Evolutionary conservation across 2,797 vertebrate genomes (phyloP), one percentile per base, ranked within the genome.

Genomic region (Acanthurus leucopareius): DNA sequence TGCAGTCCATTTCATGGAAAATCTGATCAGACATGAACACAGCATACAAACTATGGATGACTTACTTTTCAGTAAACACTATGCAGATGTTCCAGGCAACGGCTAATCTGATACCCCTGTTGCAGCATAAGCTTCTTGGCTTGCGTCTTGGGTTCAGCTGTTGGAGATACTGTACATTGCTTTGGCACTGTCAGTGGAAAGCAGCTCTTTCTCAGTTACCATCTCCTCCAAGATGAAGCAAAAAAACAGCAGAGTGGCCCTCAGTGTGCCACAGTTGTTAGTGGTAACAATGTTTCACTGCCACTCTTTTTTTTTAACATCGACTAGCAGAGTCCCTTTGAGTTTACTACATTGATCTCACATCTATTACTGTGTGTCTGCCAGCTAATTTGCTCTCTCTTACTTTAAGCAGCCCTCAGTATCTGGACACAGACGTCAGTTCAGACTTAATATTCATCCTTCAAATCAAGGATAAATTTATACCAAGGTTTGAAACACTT

Each of bases 401-500:
- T 70, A 77, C 49, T 83, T 61, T 60, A 42, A 73, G 69, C 32
- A 73, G 32, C 40, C 62, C 59, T 10, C 16, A n/a, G 52, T 89
- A 79, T 80, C 84, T 75, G 54, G 79, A 86, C 71, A 73, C 65
- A 68, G 40, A 35, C 84, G 63, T 72, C 78, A 75, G 62, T 81
- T 88, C 70, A 78, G 54, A 77, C 70, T 87, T 89, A 79, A 84
- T 75, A 79, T 77, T 78, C 75, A 89, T 89, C 68, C 78, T 84
- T 83, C 88, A 92, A 92, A 91, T 69, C 51, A 57, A 42, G 49
- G 75, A 88, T 83, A 83, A 57, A 84, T 87, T 88, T 80, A 82
- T 89, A 77, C 77, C 77, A 83, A 79, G 66, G 60, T 66, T 75
- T 75, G 66, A 74, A 76, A 83, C 69, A 74, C 68, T 91, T 67